These are phyloP conservation scores for Noctua pronuba DNA, from an alignment of 2,888 invertebrate species.

Conservation along the genomic window DNA sequence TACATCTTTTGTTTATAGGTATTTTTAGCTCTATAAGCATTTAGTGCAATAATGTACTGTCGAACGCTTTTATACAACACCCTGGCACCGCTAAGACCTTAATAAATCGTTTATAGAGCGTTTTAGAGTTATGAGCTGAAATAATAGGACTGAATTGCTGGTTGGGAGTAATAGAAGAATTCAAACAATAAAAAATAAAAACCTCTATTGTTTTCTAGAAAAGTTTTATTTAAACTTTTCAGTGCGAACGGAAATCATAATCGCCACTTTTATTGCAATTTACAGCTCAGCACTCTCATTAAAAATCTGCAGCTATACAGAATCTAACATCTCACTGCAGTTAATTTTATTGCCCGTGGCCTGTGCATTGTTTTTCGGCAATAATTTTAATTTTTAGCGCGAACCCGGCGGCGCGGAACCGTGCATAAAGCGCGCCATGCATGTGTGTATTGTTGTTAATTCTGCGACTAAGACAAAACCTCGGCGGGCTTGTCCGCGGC, in stretches of 20 bases:
- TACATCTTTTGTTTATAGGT: no score
- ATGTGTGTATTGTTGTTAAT: slow-evolving; percentile 72
- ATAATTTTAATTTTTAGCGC: slow-evolving; percentile 65
- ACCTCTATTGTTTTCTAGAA: neutral
- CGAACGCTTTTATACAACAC: no score
- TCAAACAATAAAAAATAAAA: neutral
- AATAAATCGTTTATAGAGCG: no score
- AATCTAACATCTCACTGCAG: slow-evolving; percentile 59
- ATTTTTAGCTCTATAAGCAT: no score
- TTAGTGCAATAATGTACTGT: no score
- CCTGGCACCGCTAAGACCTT: no score
- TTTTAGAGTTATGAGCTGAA: no score
- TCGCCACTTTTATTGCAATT: slow-evolving; percentile 36
- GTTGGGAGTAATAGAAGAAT: neutral
- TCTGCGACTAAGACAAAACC: slow-evolving; percentile 70
- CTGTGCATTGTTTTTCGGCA: slow-evolving; percentile 62
- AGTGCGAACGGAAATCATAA: slow-evolving; percentile 30
- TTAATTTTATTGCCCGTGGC: slow-evolving; percentile 62
- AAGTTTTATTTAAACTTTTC: neutral
- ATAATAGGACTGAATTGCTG: no score
- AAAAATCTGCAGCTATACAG: slow-evolving; percentile 45
- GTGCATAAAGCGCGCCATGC: slow-evolving; percentile 59
- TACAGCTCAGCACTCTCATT: slow-evolving; percentile 35
- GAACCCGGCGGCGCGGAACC: slow-evolving; percentile 47
- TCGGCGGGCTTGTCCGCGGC: slow-evolving; percentile 58